Conservation (phyloP, 1,140 invertebrate species). For the Aphis craccivora region DNA sequence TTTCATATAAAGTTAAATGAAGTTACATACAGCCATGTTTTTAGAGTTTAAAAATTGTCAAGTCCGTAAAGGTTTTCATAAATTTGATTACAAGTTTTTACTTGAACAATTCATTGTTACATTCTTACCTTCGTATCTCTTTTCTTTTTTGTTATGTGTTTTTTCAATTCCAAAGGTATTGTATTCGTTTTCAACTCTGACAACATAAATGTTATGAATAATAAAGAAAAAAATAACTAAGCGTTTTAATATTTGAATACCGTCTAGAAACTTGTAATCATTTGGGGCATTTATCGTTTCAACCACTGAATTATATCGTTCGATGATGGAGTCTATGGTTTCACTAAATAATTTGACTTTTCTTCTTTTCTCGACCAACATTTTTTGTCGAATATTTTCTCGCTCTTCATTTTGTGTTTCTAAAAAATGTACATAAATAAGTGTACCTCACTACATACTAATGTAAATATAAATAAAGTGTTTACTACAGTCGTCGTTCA, state of each 20-base stretch:
- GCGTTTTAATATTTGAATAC: conserved; percentile 13
- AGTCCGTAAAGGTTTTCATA: conserved; percentile 39
- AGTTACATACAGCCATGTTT: neutral
- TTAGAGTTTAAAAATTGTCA: conserved; percentile 14
- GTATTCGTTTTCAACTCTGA: conserved; percentile 36
- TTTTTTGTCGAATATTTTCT: conserved; percentile 17
- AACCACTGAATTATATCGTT: conserved; percentile 6
- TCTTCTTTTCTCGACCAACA: conserved; percentile 5
- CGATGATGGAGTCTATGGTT: conserved; percentile 14
- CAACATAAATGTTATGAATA: neutral
- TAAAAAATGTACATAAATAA: neutral
- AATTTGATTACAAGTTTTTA: conserved; percentile 45
- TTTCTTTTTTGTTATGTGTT: conserved; percentile 23
- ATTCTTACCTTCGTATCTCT: conserved; percentile 37
- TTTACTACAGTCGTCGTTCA: conserved; percentile 3
- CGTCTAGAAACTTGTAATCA: conserved; percentile 49
- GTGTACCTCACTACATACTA: neutral
- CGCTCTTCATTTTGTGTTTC: neutral
- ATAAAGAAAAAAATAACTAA: neutral
- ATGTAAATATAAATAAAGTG: neutral
- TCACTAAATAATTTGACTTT: neutral
- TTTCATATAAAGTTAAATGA: neutral
- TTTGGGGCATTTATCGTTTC: conserved; percentile 31
- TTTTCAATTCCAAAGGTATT: conserved; percentile 41
- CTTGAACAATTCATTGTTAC: neutral